These are phyloP conservation scores for Ophioninae sp. DNA, from an alignment of 2,888 invertebrate genomes.

Conservation along the genomic window DNA sequence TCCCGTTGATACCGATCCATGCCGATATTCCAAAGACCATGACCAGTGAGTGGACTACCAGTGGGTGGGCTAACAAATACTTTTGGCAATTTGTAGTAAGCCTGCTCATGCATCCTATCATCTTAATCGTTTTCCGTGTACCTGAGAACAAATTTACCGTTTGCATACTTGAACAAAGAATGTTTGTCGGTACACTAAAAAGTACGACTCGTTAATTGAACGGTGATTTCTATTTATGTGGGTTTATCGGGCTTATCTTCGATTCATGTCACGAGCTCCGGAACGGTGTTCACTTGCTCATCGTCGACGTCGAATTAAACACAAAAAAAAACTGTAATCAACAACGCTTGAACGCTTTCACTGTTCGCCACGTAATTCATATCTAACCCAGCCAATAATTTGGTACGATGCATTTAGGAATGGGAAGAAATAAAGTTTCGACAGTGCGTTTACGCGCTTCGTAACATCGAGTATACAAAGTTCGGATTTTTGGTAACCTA, in stretches of 20 bases:
- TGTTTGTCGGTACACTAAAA: not conserved
- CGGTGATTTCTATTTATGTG: not conserved
- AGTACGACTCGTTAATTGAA: not conserved
- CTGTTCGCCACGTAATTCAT: constrained; percentile 9
- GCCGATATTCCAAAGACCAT: constrained; percentile 89
- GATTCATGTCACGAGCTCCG: not conserved
- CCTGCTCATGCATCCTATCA: constrained; percentile 28
- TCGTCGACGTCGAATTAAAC: not conserved
- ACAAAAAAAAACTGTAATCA: not conserved
- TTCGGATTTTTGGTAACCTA: constrained; percentile 3
- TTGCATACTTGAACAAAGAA: not conserved
- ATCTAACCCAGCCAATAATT: not conserved
- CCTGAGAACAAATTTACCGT: constrained; percentile 46
- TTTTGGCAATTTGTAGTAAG: constrained; percentile 1
- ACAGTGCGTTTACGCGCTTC: constrained; percentile 6
- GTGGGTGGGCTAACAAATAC: constrained; percentile 31
- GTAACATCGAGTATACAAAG: not conserved
- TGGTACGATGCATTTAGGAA: not conserved
- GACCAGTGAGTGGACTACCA: constrained; percentile 86
- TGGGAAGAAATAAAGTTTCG: not conserved
- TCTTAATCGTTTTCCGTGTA: constrained; percentile 18
- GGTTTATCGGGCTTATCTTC: not conserved
- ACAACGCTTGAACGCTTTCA: constrained; percentile 4
- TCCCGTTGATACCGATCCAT: constrained; percentile 93
- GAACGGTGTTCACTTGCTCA: not conserved